A percentile compares a stretch with the other conserved stretches of the same genome.
Evolutionary conservation across 2,888 invertebrate species (phyloP).

Genomic region (Hypselothyrea guttata): DNA sequence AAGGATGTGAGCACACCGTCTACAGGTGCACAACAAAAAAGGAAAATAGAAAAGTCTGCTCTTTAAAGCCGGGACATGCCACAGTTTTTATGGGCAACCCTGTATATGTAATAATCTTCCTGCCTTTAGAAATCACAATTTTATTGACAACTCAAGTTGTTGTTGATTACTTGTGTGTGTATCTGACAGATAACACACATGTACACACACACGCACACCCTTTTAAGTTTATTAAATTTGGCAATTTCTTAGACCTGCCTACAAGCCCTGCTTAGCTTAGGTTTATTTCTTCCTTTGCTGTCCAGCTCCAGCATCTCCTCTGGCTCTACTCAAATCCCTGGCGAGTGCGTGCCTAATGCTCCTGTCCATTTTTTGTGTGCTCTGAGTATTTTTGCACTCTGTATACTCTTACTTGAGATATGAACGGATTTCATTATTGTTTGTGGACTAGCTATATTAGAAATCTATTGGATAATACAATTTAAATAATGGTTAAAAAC

Average conservation of each 20-base stretch:
- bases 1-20: neutral
- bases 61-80: conserved; percentile 43
- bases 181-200: conserved; percentile 41
- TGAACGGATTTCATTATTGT: no score
- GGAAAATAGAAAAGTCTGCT: no score
- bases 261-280: conserved; percentile 36
- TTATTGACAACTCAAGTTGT: conserved; percentile 78
- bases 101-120: conserved; percentile 55
- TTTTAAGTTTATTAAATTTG: conserved; percentile 79
- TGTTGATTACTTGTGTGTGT: conserved; percentile 71
- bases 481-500: no score
- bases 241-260: conserved; percentile 69
- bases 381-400: conserved; percentile 1
- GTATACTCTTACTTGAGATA: neutral
- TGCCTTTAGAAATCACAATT: conserved; percentile 73
- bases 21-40: conserved; percentile 58
- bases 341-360: conserved; percentile 69
- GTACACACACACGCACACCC: conserved; percentile 53
- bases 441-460: no score
- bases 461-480: no score
- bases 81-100: conserved; percentile 46
- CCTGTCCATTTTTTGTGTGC: conserved; percentile 52
- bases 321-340: conserved; percentile 55
- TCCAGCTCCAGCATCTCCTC: conserved; percentile 26
- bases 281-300: conserved; percentile 6